phyloP scores from a whole-genome alignment of 1,140 invertebrate genomes.

The Myzus persicae region DNA sequence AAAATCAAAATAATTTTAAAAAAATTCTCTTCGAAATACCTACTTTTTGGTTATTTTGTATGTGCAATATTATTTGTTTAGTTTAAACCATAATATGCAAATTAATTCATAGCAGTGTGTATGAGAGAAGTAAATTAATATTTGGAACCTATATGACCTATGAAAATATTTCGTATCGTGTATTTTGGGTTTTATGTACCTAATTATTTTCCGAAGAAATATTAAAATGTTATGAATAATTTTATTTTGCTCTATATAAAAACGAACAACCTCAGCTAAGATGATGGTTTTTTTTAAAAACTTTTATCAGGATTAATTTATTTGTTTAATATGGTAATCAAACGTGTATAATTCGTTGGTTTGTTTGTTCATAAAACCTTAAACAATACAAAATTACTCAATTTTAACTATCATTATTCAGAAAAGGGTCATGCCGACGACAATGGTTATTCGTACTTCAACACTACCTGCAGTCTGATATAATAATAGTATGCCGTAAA shows the following conservation, averaged over 20 bases:
- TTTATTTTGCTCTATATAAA: not conserved
- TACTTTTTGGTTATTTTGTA: not conserved
- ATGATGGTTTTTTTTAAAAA: not conserved
- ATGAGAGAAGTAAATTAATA: not conserved
- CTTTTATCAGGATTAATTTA: slow-evolving; percentile 23
- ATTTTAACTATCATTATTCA: slow-evolving; percentile 46
- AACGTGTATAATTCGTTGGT: slow-evolving; percentile 29
- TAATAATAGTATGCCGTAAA: not conserved
- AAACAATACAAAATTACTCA: slow-evolving; percentile 47
- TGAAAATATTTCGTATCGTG: not conserved
- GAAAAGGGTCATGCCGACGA: slow-evolving; percentile 27
- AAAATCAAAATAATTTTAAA: not conserved
- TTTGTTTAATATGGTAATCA: slow-evolving; percentile 38
- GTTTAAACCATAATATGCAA: not conserved
- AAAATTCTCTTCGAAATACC: not conserved
- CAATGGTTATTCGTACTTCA: slow-evolving; percentile 37
- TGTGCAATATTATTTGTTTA: not conserved
- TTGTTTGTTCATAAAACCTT: slow-evolving; percentile 38
- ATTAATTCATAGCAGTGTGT: not conserved
- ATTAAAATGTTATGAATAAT: not conserved
- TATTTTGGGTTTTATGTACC: not conserved
- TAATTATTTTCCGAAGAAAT: not conserved
- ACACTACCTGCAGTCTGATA: slow-evolving; percentile 22
- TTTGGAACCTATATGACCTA: not conserved
- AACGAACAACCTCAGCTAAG: not conserved